A percentile compares a stretch with the other conserved stretches of the same genome.
These are phyloP conservation scores for Corbicula japonica DNA, from an alignment of 2,888 invertebrate genomes.

Conservation along the genomic window DNA sequence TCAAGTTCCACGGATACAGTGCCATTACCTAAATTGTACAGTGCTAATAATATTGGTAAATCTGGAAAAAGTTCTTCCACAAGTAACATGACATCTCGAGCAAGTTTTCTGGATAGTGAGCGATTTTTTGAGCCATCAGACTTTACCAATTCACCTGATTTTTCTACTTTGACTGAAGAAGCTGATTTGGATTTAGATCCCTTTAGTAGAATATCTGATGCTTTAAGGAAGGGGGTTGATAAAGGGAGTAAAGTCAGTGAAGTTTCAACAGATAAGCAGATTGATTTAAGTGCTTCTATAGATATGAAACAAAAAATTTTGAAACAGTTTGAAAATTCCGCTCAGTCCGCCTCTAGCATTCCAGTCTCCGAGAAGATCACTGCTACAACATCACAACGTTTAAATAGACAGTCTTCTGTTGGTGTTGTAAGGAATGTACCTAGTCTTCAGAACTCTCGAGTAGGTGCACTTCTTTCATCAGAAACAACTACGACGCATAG, in stretches of 20 bases:
- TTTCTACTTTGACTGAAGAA: constrained; percentile 57
- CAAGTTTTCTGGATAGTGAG: constrained; percentile 29
- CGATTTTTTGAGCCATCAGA: constrained; percentile 45
- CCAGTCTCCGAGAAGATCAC: constrained; percentile 4
- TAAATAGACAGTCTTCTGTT: not conserved
- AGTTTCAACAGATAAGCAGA: constrained; percentile 2
- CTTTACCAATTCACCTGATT: constrained; percentile 58
- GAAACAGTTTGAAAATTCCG: constrained; percentile 7
- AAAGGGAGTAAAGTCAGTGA: constrained; percentile 24
- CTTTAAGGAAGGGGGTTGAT: constrained; percentile 5
- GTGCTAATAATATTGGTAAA: not conserved
- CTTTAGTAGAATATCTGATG: constrained; percentile 14
- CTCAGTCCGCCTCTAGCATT: constrained; percentile 11
- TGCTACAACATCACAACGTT: not conserved
- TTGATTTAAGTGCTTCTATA: constrained; percentile 11
- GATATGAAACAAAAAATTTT: constrained; percentile 17
- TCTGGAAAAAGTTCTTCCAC: not conserved
- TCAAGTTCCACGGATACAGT: not conserved
- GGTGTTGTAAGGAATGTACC: not conserved
- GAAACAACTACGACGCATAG: constrained; percentile 12
- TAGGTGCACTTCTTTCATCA: constrained; percentile 11
- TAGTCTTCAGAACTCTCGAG: constrained; percentile 17
- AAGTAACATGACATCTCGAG: not conserved
- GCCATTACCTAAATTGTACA: constrained; percentile 1
- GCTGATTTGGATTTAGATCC: constrained; percentile 24